These are phyloP conservation scores for Onychostoma macrolepis DNA, from an alignment of 2,113 vertebrate genomes.

Conservation along the genomic window DNA sequence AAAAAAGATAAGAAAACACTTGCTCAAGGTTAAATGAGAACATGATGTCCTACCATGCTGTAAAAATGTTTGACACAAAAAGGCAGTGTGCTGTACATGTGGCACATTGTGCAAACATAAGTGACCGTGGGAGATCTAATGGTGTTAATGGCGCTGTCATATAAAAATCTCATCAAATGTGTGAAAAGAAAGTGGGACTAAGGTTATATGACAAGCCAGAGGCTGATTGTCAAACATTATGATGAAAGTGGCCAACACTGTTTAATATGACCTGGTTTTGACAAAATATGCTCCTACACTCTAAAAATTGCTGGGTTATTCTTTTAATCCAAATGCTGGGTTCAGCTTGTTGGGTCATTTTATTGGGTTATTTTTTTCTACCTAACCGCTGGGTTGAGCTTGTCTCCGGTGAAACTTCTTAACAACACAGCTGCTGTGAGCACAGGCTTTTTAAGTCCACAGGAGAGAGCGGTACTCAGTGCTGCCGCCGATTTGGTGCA, in stretches of 20 bases:
- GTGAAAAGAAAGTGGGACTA: not conserved
- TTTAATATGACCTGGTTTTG: not conserved
- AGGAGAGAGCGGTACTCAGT: too few relatives aligned
- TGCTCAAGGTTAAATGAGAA: constrained; percentile 37
- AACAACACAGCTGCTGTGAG: too few relatives aligned
- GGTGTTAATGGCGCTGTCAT: not conserved
- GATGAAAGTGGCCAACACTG: not conserved
- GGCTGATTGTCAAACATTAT: not conserved
- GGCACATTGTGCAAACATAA: not conserved
- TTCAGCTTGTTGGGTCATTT: too few relatives aligned
- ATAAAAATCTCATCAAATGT: not conserved
- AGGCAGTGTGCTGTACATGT: not conserved
- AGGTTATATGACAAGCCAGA: not conserved
- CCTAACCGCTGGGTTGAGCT: too few relatives aligned
- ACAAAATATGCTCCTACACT: not conserved
- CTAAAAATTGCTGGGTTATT: too few relatives aligned
- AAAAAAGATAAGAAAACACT: constrained; percentile 29
- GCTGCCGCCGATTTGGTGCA: too few relatives aligned
- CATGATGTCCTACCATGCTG: constrained; percentile 1
- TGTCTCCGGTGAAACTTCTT: too few relatives aligned
- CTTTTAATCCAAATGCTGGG: too few relatives aligned
- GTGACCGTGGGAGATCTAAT: not conserved
- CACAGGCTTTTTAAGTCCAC: too few relatives aligned
- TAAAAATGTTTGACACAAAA: not conserved
- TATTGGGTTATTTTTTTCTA: too few relatives aligned